Base-by-base conservation (phyloP, 2,113 vertebrate species). In the Mesocricetus auratus region DNA sequence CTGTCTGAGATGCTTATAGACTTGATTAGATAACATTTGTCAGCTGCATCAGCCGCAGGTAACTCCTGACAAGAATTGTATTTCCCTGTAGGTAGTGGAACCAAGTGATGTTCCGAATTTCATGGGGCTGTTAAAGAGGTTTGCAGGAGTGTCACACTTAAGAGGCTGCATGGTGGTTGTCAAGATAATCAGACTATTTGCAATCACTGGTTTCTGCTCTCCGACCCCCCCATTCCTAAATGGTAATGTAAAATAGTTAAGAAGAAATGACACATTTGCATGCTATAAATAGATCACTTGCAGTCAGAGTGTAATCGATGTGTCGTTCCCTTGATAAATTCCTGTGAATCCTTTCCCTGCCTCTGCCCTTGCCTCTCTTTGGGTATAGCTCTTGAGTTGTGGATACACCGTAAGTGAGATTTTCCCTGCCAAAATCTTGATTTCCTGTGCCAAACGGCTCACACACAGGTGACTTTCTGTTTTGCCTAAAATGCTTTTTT, bases 21-120 rank as follows among this genome's bases (percentile, higher is more conserved):
- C 97, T 98, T 98, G 97, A 97, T 98, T 95, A 97, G 97, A 98
- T 98, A 97, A 97, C 97, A 97, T 95, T 98, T 97, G 97, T 98
- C 96, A 97, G 97, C 94, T 97, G 97, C 95, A 74, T 96, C 97
- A 98, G 95, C 81, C 17, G 36, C 89, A 93, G 96, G 97, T 95
- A 79, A 90, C 94, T 96, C 74, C 94, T 96, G 92, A 96, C 5
- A 93, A 97, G 96, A 98, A 96, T 50, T 97, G 93, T 96, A 94
- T 98, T 97, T 91, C 93, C 86, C 97, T 96, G 93, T 92, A 36
- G 94, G 26, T 45, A 90, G 96, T 94, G 97, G 95, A 96, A 96
- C 92, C 62, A 81, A 97, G 89, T 5, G 7, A 94, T 89, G 92
- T 97, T 97, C 90, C 1, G 3, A 86, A 91, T 97, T 97, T 96